Percentiles rank a stretch among this genome's conserved stretches.
phyloP scores from a whole-genome alignment of 2,888 invertebrate genomes.

The Cerastis rubricosa region DNA sequence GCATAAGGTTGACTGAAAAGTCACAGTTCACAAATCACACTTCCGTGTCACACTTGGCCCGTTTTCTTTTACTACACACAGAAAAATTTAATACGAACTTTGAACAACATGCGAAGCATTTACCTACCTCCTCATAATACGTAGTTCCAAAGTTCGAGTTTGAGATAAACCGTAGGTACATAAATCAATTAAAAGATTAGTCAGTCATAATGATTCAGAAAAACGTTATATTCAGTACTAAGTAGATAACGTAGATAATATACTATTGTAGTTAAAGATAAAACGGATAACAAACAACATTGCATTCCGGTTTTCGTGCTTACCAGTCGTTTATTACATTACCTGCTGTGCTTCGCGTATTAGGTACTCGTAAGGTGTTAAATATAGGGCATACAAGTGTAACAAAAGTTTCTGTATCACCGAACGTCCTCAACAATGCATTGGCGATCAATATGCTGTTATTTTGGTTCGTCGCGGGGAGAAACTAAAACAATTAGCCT shows the following conservation, averaged over 20 bases:
- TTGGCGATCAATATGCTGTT: constrained; percentile 68
- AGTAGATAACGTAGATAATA: constrained; percentile 57
- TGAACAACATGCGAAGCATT: not conserved
- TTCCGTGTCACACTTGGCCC: constrained; percentile 10
- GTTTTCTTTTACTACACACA: constrained; percentile 1
- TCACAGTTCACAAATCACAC: not conserved
- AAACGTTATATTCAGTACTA: constrained; percentile 26
- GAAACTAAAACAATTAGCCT: constrained; percentile 40
- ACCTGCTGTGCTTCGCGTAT: constrained; percentile 4
- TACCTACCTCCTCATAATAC: not conserved
- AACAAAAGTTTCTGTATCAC: not conserved
- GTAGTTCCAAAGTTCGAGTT: constrained; percentile 33
- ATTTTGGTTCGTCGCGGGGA: constrained; percentile 45
- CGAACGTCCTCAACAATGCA: constrained; percentile 60
- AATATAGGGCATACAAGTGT: constrained; percentile 20
- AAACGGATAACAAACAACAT: constrained; percentile 35
- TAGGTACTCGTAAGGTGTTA: constrained; percentile 9
- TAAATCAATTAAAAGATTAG: constrained; percentile 48
- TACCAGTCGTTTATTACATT: constrained; percentile 16
- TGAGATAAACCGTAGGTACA: constrained; percentile 15
- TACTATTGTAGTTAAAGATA: constrained; percentile 51
- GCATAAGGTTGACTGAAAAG: not conserved
- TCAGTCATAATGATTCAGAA: constrained; percentile 46
- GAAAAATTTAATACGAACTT: constrained; percentile 5
- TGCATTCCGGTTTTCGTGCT: constrained; percentile 21